A percentile compares a stretch with the other conserved stretches of the same genome.
Conservation (phyloP, 1,140 invertebrate species). For the Aplysia californica region DNA sequence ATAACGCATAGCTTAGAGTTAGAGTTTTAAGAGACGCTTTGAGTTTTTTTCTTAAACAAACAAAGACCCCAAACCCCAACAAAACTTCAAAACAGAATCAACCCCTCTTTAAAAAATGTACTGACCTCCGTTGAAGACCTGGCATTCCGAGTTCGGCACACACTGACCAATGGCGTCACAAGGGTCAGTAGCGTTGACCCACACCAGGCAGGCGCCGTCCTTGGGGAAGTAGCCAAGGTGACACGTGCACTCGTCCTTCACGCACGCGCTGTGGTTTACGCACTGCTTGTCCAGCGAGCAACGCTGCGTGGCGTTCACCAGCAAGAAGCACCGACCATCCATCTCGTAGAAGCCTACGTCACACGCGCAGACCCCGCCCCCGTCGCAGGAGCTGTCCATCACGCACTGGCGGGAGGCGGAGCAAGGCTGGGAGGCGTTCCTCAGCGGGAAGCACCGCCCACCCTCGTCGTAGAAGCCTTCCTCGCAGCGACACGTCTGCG, state of each 20-base stretch:
- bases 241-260: conserved; percentile 25
- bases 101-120: too few species aligned
- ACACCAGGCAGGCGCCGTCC: conserved; percentile 14
- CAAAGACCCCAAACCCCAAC: too few species aligned
- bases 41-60: too few species aligned
- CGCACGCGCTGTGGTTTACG: conserved; percentile 6
- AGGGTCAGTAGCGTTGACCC: conserved; percentile 16
- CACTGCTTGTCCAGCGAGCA: conserved; percentile 6
- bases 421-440: conserved; percentile 19
- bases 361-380: not conserved
- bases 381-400: conserved; percentile 14
- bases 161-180: conserved; percentile 32
- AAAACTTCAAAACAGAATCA: too few species aligned
- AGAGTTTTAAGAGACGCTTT: too few species aligned
- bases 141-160: conserved; percentile 22
- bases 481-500: conserved; percentile 5
- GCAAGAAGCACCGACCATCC: not conserved
- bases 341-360: conserved; percentile 11
- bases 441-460: conserved; percentile 5
- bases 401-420: conserved; percentile 22
- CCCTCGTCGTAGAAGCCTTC: conserved; percentile 19
- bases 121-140: conserved; percentile 1
- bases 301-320: not conserved
- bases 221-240: conserved; percentile 27
- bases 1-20: too few species aligned